phyloP scores from a whole-genome alignment of 2,113 vertebrate species.

The Lophura nycthemera region DNA sequence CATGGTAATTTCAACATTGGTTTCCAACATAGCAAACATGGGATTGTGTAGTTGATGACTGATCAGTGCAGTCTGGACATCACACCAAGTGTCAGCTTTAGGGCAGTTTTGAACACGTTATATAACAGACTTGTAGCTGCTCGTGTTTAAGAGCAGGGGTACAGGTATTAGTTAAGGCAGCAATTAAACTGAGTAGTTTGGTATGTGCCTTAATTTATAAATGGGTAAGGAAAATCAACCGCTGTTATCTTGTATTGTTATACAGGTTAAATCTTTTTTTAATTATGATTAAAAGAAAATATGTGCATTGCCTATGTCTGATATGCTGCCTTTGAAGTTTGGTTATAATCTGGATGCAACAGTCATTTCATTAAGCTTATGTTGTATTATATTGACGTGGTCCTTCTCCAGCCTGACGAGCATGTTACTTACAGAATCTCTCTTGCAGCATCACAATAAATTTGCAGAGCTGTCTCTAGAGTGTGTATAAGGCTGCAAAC shows the following conservation, averaged over 20 bases:
- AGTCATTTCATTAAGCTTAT: background rate
- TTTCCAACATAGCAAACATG: accelerated
- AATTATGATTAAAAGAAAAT: background rate
- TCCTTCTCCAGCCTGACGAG: background rate
- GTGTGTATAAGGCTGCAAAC: background rate
- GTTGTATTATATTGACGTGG: background rate
- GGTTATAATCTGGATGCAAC: background rate
- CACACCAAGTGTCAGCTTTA: background rate
- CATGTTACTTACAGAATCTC: background rate
- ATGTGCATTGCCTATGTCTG: background rate
- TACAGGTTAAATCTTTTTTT: background rate
- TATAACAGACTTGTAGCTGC: background rate
- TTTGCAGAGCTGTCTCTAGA: background rate
- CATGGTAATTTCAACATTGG: background rate
- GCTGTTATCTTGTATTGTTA: background rate
- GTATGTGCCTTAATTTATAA: background rate
- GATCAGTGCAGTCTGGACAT: background rate
- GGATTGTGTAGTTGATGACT: background rate
- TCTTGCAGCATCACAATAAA: background rate
- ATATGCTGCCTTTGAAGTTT: background rate
- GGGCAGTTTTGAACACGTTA: accelerated
- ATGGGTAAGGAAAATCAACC: background rate
- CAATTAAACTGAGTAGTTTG: background rate
- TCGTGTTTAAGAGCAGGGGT: background rate
- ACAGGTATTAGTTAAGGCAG: background rate